A percentile compares a stretch with the other conserved stretches of the same genome.
These are phyloP conservation scores for Periplaneta americana DNA, from an alignment of 1,140 invertebrate species.

Conservation along the genomic window DNA sequence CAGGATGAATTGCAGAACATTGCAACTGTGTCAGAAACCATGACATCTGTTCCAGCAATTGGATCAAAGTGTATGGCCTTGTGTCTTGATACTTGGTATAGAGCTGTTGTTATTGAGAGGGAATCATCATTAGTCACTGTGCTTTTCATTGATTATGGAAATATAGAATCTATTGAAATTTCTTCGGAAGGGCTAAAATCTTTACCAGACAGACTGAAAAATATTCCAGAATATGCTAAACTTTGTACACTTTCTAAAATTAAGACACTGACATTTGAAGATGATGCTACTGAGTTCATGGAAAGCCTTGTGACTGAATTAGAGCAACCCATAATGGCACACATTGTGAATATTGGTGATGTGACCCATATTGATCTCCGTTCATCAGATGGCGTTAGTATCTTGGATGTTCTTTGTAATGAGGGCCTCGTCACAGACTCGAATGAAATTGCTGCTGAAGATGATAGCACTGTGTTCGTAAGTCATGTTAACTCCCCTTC, in stretches of 20 bases:
- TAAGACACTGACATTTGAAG: background rate
- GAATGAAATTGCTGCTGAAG: no score
- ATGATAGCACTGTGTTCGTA: slow-evolving; percentile 5
- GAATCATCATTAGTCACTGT: slow-evolving; percentile 64
- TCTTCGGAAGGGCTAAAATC: background rate
- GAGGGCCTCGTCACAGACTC: slow-evolving; percentile 28
- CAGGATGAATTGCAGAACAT: background rate
- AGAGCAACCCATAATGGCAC: background rate
- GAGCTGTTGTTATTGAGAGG: slow-evolving; percentile 69
- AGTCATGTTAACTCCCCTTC: slow-evolving; percentile 19
- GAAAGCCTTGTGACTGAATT: background rate
- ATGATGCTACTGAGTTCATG: background rate
- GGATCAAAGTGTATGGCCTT: slow-evolving; percentile 43
- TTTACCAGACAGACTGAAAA: background rate
- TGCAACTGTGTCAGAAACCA: background rate
- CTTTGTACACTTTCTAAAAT: background rate
- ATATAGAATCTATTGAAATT: slow-evolving; percentile 47
- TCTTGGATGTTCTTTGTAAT: slow-evolving; percentile 29
- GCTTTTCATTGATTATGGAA: slow-evolving; percentile 79
- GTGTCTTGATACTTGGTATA: slow-evolving; percentile 76
- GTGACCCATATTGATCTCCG: background rate
- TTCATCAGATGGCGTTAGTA: slow-evolving; percentile 18
- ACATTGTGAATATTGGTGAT: background rate
- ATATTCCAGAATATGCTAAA: background rate
- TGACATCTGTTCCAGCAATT: slow-evolving; percentile 24